Percentiles rank a stretch among this genome's conserved stretches.
phyloP scores from a whole-genome alignment of 2,113 vertebrate genomes.

The Sturnira hondurensis region DNA sequence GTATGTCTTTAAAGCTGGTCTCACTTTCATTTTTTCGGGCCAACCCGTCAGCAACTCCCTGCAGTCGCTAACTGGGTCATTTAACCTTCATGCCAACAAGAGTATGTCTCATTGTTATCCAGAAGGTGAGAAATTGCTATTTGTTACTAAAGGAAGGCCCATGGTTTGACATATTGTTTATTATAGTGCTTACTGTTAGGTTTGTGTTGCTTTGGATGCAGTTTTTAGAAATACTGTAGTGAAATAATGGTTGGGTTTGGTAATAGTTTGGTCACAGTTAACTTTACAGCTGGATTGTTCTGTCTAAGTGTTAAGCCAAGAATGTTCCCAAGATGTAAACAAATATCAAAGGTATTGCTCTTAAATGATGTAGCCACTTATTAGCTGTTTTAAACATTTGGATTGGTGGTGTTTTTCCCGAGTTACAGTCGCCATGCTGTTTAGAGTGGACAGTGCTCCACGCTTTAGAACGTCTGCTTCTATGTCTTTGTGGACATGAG shows the following conservation, averaged over 20 bases:
- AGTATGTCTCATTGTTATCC: not conserved
- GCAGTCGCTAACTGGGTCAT: not conserved
- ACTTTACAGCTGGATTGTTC: not conserved
- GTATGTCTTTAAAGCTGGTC: not conserved
- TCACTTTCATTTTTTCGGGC: slow-evolving; percentile 46
- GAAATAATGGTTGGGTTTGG: not conserved
- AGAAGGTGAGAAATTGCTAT: not conserved
- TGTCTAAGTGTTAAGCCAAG: not conserved
- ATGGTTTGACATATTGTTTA: not conserved
- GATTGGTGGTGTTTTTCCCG: not conserved
- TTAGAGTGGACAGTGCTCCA: not conserved
- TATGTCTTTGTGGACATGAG: not conserved
- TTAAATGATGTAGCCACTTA: not conserved
- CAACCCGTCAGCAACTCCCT: not conserved
- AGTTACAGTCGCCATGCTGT: not conserved
- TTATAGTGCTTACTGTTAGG: not conserved
- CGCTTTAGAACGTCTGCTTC: not conserved
- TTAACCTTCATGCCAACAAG: not conserved
- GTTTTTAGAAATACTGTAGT: not conserved
- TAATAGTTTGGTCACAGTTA: slow-evolving; percentile 18
- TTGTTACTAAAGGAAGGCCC: not conserved
- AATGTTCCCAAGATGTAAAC: not conserved
- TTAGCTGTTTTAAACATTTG: not conserved
- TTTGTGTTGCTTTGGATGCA: not conserved
- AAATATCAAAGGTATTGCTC: not conserved